These are phyloP conservation scores for Batillaria attramentaria DNA, from an alignment of 1,140 invertebrate genomes.

Conservation along the genomic window DNA sequence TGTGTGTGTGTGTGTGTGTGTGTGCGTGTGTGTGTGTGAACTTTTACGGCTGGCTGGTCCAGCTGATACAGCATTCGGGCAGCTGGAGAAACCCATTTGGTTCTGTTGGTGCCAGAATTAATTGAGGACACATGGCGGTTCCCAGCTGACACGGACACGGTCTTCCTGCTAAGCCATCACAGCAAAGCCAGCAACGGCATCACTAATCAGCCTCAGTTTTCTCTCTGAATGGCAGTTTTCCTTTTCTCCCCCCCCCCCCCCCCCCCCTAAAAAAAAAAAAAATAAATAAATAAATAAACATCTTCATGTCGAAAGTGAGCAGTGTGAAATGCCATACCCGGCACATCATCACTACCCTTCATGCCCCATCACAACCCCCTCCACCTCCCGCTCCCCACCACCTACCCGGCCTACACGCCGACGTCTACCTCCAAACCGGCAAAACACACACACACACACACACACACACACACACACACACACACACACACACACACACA, in stretches of 20 bases:
- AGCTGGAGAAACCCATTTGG: neutral
- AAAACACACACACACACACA: neutral
- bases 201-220: neutral
- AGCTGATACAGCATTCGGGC: too few relatives aligned
- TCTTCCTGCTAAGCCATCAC: neutral
- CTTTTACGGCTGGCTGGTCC: neutral
- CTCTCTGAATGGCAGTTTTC: too few relatives aligned
- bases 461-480: conserved; percentile 1
- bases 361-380: neutral
- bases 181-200: neutral
- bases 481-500: neutral
- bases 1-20: neutral
- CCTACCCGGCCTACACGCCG: neutral
- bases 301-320: conserved; percentile 1
- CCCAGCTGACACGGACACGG: neutral
- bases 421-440: neutral
- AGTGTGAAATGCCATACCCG: too few relatives aligned
- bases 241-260: too few relatives aligned
- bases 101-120: neutral
- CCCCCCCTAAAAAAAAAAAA: too few relatives aligned
- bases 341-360: too few relatives aligned
- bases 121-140: neutral
- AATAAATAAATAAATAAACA: neutral
- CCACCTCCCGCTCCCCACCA: neutral
- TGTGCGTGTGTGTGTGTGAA: neutral